These are phyloP conservation scores for Dicrostonyx torquatus DNA, from an alignment of 2,797 vertebrate genomes.

Conservation along the genomic window DNA sequence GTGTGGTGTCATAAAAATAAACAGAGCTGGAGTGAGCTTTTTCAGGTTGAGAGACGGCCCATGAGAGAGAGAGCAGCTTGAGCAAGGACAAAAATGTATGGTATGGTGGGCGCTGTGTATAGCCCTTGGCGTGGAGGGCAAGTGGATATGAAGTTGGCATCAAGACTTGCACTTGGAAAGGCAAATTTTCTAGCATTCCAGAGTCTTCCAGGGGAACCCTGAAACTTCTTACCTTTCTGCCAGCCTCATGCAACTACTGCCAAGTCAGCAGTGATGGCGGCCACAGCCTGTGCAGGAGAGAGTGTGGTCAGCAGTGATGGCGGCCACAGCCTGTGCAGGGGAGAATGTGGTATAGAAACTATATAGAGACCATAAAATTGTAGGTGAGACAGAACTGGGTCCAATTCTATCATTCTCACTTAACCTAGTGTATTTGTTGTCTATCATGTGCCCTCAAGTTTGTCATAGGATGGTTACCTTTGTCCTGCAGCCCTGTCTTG, in stretches of 20 bases:
- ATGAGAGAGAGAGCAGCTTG: neutral
- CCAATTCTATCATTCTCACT: neutral
- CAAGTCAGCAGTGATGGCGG: neutral
- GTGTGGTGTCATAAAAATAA: neutral
- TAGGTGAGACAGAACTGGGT: neutral
- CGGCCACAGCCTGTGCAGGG: neutral
- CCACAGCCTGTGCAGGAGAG: neutral
- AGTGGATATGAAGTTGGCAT: neutral
- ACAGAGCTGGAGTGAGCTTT: neutral
- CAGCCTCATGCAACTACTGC: too few species aligned
- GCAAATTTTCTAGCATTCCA: neutral
- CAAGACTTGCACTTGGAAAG: neutral
- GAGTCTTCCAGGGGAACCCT: neutral
- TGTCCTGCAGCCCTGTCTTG: neutral
- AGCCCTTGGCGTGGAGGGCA: rapidly evolving
- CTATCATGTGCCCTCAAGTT: rapidly evolving
- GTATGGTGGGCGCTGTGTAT: rapidly evolving
- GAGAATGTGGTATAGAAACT: neutral
- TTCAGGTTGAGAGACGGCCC: neutral
- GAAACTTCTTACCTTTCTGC: neutral
- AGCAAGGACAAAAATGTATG: rapidly evolving
- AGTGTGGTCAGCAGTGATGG: neutral
- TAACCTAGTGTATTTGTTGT: neutral
- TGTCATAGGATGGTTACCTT: neutral
- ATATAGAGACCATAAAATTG: neutral